phyloP scores from a whole-genome alignment of 2,888 invertebrate species.

The Trichacis sp. region DNA sequence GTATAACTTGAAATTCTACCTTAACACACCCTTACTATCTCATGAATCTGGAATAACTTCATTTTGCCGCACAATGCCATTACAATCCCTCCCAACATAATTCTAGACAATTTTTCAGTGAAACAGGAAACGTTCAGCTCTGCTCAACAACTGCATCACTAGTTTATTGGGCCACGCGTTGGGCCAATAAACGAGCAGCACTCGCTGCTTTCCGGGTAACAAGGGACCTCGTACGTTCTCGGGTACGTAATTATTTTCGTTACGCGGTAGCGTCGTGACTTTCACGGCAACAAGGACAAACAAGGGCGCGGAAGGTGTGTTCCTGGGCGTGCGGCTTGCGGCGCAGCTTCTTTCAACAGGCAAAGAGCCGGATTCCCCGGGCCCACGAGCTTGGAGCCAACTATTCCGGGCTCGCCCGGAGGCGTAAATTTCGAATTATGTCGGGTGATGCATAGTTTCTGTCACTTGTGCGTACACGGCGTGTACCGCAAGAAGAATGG shows the following conservation, averaged over 20 bases:
- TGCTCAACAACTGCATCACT: too few relatives aligned
- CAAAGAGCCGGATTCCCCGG: conserved; percentile 3
- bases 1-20: too few relatives aligned
- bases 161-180: too few relatives aligned
- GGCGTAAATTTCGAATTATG: conserved; percentile 61
- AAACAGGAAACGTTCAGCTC: too few relatives aligned
- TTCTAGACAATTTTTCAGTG: too few relatives aligned
- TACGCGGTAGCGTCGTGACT: neutral
- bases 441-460: conserved; percentile 56
- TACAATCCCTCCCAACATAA: too few relatives aligned
- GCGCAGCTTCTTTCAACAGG: neutral
- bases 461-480: conserved; percentile 37
- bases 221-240: neutral
- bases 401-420: conserved; percentile 9
- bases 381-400: conserved; percentile 3
- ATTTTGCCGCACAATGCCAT: too few relatives aligned
- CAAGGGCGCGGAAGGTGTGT: neutral
- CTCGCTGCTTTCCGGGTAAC: too few relatives aligned
- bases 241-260: neutral
- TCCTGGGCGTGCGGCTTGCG: neutral
- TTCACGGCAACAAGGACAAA: neutral
- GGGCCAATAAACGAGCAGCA: too few relatives aligned
- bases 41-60: too few relatives aligned
- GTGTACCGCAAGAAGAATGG: conserved; percentile 44
- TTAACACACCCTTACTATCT: too few relatives aligned